These are phyloP conservation scores for Abscondita cerata DNA, from an alignment of 2,888 invertebrate species.

Conservation along the genomic window DNA sequence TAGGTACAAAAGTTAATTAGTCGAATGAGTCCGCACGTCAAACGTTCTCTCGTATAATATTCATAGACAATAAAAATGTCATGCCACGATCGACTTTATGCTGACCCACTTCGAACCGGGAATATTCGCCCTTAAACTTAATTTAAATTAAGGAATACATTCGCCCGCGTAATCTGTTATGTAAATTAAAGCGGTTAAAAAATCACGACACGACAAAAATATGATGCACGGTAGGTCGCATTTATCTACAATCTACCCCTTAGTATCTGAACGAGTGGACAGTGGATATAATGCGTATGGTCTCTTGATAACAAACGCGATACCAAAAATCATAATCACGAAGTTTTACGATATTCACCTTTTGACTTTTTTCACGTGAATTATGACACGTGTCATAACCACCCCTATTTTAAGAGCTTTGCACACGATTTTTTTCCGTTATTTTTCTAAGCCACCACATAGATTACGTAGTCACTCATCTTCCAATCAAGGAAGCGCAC, in stretches of 20 bases:
- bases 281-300: conserved; percentile 37
- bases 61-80: conserved; percentile 42
- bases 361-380: conserved; percentile 30
- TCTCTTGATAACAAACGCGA: conserved; percentile 29
- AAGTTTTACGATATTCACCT: conserved; percentile 26
- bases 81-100: conserved; percentile 36
- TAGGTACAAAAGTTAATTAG: conserved; percentile 35
- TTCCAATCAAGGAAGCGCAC: too few species aligned
- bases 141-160: conserved; percentile 34
- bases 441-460: too few species aligned
- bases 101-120: conserved; percentile 30
- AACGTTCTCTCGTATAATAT: conserved; percentile 35
- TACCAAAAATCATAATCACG: conserved; percentile 28
- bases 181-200: conserved; percentile 46
- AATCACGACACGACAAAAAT: conserved; percentile 47
- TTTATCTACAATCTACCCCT: conserved; percentile 43
- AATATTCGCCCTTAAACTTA: conserved; percentile 28
- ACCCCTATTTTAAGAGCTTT: too few species aligned
- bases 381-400: conserved; percentile 28
- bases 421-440: too few species aligned
- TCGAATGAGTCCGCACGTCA: conserved; percentile 33
- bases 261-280: conserved; percentile 38
- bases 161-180: conserved; percentile 40
- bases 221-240: conserved; percentile 45
- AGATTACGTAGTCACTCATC: too few species aligned